These are phyloP conservation scores for Ciconia boyciana DNA, from an alignment of 2,113 vertebrate species.

Conservation along the genomic window DNA sequence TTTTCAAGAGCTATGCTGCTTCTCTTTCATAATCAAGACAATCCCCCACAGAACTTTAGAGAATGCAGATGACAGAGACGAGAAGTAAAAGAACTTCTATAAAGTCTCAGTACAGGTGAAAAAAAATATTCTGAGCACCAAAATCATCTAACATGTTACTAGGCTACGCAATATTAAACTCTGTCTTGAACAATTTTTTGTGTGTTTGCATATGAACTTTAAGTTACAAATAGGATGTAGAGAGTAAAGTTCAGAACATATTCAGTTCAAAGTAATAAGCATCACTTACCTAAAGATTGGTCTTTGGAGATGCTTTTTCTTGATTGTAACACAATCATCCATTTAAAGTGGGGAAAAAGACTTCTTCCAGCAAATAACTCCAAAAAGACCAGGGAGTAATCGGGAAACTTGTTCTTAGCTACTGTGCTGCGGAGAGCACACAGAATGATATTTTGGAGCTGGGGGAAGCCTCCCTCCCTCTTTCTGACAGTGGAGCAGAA, in stretches of 20 bases:
- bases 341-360: constrained; percentile 78
- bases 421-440: constrained; percentile 71
- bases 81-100: not conserved
- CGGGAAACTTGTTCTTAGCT: constrained; percentile 70
- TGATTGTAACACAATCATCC: constrained; percentile 90
- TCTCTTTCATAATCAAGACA: constrained; percentile 40
- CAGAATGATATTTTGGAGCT: constrained; percentile 73
- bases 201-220: not conserved
- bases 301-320: constrained; percentile 88
- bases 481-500: constrained; percentile 77
- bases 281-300: constrained; percentile 89
- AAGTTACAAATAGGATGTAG: not conserved
- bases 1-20: constrained; percentile 36
- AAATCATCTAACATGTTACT: not conserved
- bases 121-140: not conserved
- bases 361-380: constrained; percentile 73
- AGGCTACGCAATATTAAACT: not conserved
- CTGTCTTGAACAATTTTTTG: not conserved
- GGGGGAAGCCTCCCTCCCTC: constrained; percentile 77
- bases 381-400: constrained; percentile 68
- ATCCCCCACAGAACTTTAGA: constrained; percentile 42
- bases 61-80: not conserved
- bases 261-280: not conserved
- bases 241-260: not conserved
- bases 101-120: not conserved